phyloP scores from a whole-genome alignment of 2,113 vertebrate genomes.

The Kobus ellipsiprymnus region DNA sequence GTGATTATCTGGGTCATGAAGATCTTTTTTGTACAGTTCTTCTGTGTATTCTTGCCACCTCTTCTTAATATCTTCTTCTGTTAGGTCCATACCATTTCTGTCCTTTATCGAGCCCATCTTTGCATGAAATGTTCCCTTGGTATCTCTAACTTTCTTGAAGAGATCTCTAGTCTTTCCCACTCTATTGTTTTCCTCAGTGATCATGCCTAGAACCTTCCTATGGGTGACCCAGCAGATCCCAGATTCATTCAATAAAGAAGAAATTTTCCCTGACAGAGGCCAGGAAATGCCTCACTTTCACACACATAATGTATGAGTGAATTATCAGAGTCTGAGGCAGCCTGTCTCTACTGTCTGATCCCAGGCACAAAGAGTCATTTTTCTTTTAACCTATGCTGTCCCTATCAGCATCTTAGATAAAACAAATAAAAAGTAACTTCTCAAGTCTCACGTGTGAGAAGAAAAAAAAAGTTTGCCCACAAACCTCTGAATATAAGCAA shows the following conservation, averaged over 20 bases:
- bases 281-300: background rate
- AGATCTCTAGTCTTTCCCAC: background rate
- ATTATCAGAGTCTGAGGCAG: background rate
- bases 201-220: background rate
- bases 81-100: background rate
- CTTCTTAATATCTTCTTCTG: background rate
- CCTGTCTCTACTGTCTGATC: background rate
- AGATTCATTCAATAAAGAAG: background rate
- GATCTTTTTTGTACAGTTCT: background rate
- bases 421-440: constrained; percentile 19
- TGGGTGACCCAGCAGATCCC: background rate
- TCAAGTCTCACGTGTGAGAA: background rate
- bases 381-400: background rate
- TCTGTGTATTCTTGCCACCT: background rate
- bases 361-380: background rate
- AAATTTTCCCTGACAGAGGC: background rate
- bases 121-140: background rate
- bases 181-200: background rate
- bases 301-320: background rate
- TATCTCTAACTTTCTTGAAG: background rate
- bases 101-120: background rate
- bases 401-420: background rate
- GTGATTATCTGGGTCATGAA: background rate
- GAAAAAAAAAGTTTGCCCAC: background rate
- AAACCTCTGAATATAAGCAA: constrained; percentile 2